Evolutionary conservation across 2,797 vertebrate species (phyloP).

Genomic region (Octomys mimax): DNA sequence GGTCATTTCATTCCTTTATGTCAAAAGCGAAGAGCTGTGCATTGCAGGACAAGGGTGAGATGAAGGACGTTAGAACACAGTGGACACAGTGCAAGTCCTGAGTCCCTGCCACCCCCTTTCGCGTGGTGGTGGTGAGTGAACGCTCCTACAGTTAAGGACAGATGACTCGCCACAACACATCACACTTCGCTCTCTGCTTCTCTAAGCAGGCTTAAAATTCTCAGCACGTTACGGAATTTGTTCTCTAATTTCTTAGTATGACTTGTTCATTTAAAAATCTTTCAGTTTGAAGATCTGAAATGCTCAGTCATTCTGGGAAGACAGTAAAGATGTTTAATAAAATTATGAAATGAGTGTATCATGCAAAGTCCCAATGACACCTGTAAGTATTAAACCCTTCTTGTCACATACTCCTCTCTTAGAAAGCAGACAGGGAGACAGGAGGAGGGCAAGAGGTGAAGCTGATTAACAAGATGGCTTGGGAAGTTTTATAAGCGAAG

Average conservation of each 20-base stretch:
- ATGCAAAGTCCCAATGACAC: neutral
- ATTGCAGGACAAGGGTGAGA: neutral
- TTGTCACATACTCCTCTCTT: neutral
- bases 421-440: too few relatives aligned
- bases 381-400: neutral
- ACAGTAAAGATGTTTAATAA: neutral
- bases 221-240: neutral
- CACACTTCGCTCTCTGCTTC: neutral
- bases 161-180: neutral
- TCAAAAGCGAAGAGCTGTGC: neutral
- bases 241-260: neutral
- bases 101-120: neutral
- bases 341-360: neutral
- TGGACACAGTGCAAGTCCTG: neutral
- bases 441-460: neutral
- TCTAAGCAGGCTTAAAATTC: neutral
- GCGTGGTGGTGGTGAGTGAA: neutral
- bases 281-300: neutral
- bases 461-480: neutral
- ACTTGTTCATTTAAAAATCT: neutral
- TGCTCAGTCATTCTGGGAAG: neutral
- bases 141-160: neutral
- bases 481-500: neutral
- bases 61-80: neutral
- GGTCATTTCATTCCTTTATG: neutral